Base-by-base conservation (phyloP, 2,888 invertebrate species). In the Tethea ocularis region DNA sequence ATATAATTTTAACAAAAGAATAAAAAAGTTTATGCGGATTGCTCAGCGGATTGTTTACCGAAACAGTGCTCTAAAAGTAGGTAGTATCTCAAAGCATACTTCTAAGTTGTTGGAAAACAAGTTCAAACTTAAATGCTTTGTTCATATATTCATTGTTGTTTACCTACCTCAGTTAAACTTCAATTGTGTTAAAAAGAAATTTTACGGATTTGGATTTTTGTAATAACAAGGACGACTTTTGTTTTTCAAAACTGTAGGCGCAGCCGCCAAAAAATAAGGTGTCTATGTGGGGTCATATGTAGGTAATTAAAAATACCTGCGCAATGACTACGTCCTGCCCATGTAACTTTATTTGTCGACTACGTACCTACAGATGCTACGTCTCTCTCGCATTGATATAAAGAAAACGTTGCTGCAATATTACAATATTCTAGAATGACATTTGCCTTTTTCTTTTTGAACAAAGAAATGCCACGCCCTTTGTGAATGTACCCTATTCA, bases 401-500 rank as follows among this genome's bases (percentile, higher is more conserved):
- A 46, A n/a, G 6, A 46, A 46, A 46, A 20, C 46, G 20, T 20
- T 46, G n/a, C n/a, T 38, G 20, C 20, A 46, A 46, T 20, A 20
- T 46, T n/a, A 46, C 17, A 41, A 41, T 62, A 60, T 58, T 63
- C 41, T 57, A 57, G 61, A 69, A 66, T 74, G 77, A 59, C 74
- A 76, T 71, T 72, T 63, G 63, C 59, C 66, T 70, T 74, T 63
- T 69, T 68, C 62, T 59, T 60, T 60, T 61, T 60, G 51, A 61
- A 64, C 65, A 66, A 71, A 65, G 61, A 75, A 77, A 78, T 78
- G 72, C 67, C 73, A 67, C 66, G 76, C 66, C 77, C 77, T 80
- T 79, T 74, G 66, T 68, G 60, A 67, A 66, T 65, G 62, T 61
- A 46, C 46, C 46, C 46, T 46, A 46, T 62, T 64, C 69, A 63